A percentile compares a stretch with the other conserved stretches of the same genome.
Conservation (phyloP, 1,140 invertebrate species). For the Nasonia giraulti region DNA sequence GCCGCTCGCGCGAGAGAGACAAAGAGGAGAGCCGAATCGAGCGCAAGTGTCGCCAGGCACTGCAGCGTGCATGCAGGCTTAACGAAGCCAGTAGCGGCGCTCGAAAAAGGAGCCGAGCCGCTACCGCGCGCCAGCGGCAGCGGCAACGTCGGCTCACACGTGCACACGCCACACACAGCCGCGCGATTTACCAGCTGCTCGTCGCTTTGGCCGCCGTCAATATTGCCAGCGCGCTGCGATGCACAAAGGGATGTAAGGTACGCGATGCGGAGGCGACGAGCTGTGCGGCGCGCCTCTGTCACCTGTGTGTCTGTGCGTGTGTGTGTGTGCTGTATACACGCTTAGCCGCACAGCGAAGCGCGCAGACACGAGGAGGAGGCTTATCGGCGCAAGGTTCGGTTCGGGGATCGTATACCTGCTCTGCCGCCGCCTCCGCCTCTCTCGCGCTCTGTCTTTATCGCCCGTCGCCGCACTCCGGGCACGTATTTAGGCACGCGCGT, state of each 20-base stretch:
- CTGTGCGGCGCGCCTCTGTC: too few species aligned
- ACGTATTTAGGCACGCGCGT: slow-evolving; percentile 8
- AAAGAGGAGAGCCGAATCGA: slow-evolving; percentile 7
- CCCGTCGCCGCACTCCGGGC: background rate
- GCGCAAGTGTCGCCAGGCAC: slow-evolving; percentile 13
- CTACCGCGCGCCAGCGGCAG: too few species aligned
- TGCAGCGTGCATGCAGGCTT: background rate
- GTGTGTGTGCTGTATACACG: too few species aligned
- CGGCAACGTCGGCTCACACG: background rate
- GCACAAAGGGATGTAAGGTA: slow-evolving; percentile 30
- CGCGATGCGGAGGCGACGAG: background rate
- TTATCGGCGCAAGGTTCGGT: slow-evolving; percentile 16
- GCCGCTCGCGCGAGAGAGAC: slow-evolving; percentile 23
- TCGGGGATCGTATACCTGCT: slow-evolving; percentile 27
- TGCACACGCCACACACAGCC: background rate
- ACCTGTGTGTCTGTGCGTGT: too few species aligned
- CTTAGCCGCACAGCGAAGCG: background rate
- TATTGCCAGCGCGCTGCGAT: background rate
- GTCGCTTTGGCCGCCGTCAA: background rate
- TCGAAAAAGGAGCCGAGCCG: slow-evolving; percentile 18
- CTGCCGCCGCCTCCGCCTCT: background rate
- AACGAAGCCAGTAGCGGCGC: background rate
- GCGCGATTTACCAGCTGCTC: slow-evolving; percentile 39
- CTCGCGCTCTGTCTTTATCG: background rate
- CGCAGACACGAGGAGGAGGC: background rate